Evolutionary conservation across 1,140 invertebrate species (phyloP).

Genomic region (Formica selysi): DNA sequence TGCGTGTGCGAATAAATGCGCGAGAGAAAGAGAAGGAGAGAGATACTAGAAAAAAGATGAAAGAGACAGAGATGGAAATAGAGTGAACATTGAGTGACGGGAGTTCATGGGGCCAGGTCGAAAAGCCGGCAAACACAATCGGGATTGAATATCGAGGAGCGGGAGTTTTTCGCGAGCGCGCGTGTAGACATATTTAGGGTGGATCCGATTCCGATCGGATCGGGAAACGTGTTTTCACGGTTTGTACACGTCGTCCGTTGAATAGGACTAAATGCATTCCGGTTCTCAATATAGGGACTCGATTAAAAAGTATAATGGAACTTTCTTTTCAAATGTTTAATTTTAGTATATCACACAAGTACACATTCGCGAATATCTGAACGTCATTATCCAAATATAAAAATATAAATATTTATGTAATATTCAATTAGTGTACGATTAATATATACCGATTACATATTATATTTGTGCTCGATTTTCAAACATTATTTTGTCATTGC

Average conservation of each 20-base stretch:
- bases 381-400: slow-evolving; percentile 12
- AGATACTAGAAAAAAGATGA: background rate
- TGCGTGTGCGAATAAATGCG: slow-evolving; percentile 14
- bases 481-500: background rate
- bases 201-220: slow-evolving; percentile 58
- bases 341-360: background rate
- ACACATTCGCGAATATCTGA: background rate
- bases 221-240: slow-evolving; percentile 50
- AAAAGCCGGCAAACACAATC: slow-evolving; percentile 70
- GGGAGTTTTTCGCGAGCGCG: slow-evolving; percentile 54
- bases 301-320: background rate
- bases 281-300: background rate
- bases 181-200: slow-evolving; percentile 69
- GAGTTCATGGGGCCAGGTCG: background rate
- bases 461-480: background rate
- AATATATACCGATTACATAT: background rate
- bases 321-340: slow-evolving; percentile 38
- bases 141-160: slow-evolving; percentile 76
- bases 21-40: background rate
- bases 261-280: slow-evolving; percentile 18
- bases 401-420: slow-evolving; percentile 17
- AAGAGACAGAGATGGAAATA: background rate
- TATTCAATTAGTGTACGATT: background rate
- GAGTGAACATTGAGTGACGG: background rate
- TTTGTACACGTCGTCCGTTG: slow-evolving; percentile 46